phyloP scores from a whole-genome alignment of 2,888 invertebrate genomes.

The Dendrolimus houi region DNA sequence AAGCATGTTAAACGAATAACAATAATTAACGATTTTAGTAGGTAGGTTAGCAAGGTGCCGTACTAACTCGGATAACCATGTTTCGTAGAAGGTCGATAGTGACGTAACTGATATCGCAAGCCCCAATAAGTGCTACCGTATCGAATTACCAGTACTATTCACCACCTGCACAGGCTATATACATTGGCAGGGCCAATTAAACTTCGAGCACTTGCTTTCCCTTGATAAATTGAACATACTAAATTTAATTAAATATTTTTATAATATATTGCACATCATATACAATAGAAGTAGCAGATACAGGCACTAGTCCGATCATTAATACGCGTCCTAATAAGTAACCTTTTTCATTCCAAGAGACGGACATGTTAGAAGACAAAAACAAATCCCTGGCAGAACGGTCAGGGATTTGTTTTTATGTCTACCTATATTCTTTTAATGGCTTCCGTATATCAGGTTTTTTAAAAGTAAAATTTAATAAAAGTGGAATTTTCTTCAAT shows the following conservation, averaged over 20 bases:
- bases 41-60: constrained; percentile 14
- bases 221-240: not conserved
- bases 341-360: no score
- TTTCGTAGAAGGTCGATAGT: constrained; percentile 2
- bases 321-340: no score
- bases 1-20: not conserved
- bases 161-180: not conserved
- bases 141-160: not conserved
- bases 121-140: not conserved
- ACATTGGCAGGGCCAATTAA: not conserved
- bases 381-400: no score
- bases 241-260: no score
- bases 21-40: constrained; percentile 3
- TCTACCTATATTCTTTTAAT: no score
- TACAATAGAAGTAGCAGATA: no score
- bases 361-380: no score
- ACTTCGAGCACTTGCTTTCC: constrained; percentile 2
- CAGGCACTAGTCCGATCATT: no score
- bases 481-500: constrained; percentile 36
- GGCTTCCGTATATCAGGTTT: no score
- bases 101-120: constrained; percentile 1
- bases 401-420: no score
- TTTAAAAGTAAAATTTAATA: no score
- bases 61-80: constrained; percentile 32
- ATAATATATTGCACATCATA: no score